Percentiles rank a stretch among this genome's conserved stretches.
These are phyloP conservation scores for Aromia moschata DNA, from an alignment of 2,888 invertebrate genomes.

Conservation along the genomic window DNA sequence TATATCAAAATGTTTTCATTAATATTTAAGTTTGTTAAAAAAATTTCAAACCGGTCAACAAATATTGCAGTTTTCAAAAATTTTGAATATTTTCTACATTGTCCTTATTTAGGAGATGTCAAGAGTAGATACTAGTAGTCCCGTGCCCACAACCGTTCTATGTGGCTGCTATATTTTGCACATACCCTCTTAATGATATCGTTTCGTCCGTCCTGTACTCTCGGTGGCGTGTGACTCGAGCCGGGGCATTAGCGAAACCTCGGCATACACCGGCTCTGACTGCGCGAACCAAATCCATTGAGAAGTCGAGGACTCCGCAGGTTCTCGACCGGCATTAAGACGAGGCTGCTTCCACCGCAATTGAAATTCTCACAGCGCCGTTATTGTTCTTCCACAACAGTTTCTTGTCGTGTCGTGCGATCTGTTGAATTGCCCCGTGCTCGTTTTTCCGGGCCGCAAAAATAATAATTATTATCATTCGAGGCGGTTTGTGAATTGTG, in stretches of 20 bases:
- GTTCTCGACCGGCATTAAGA: constrained; percentile 5
- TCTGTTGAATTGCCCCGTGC: constrained; percentile 10
- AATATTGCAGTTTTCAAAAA: too few relatives aligned
- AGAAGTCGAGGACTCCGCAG: constrained; percentile 19
- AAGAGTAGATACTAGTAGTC: too few relatives aligned
- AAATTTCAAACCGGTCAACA: too few relatives aligned
- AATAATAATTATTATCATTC: too few relatives aligned
- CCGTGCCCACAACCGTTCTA: too few relatives aligned
- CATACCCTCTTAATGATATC: too few relatives aligned
- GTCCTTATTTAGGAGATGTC: too few relatives aligned
- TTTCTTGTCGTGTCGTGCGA: constrained; percentile 15
- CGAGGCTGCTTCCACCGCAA: neutral
- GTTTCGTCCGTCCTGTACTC: neutral
- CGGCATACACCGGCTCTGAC: neutral
- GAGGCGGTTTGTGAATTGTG: constrained; percentile 14
- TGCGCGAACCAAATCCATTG: neutral
- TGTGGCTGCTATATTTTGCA: too few relatives aligned
- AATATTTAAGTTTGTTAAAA: too few relatives aligned
- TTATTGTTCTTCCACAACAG: constrained; percentile 15
- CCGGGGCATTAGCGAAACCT: neutral
- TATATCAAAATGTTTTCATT: too few relatives aligned
- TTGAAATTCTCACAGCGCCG: constrained; percentile 7
- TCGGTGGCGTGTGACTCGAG: neutral
- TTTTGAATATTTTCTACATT: too few relatives aligned
- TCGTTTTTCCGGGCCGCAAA: constrained; percentile 1